Percentiles rank a stretch among this genome's conserved stretches.
These are phyloP conservation scores for Lytechinus pictus DNA, from an alignment of 35 echinoderm and acorn worm species.

Conservation along the genomic window DNA sequence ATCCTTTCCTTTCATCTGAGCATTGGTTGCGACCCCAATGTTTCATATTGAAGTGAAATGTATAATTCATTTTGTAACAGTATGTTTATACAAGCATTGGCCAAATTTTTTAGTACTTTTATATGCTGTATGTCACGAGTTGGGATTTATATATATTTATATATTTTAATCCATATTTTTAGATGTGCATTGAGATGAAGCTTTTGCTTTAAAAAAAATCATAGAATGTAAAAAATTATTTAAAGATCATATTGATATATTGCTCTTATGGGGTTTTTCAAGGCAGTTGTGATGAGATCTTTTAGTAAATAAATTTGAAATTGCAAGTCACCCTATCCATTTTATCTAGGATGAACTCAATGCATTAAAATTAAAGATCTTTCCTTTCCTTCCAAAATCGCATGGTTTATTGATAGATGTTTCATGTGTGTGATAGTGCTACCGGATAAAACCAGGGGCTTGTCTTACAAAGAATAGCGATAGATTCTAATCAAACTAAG, in stretches of 20 bases:
- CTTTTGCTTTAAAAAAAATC: too few species aligned
- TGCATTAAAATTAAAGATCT: neutral
- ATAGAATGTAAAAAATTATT: too few species aligned
- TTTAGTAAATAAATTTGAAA: neutral
- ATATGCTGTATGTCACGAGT: too few species aligned
- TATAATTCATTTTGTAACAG: neutral
- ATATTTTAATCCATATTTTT: too few species aligned
- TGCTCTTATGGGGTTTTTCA: neutral
- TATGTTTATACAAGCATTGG: neutral
- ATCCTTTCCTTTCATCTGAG: neutral
- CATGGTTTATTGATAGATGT: neutral
- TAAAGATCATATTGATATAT: neutral
- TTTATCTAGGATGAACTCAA: neutral
- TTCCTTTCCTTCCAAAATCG: neutral
- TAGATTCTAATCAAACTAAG: too few species aligned
- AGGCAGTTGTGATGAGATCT: neutral
- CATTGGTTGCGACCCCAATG: neutral
- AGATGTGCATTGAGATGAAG: too few species aligned
- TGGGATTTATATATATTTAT: too few species aligned
- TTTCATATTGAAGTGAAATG: neutral
- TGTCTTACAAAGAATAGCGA: too few species aligned
- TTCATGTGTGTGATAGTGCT: neutral
- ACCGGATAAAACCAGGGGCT: neutral
- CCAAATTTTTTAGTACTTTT: too few species aligned
- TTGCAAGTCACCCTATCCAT: neutral